phyloP scores from a whole-genome alignment of 2,113 vertebrate genomes.

The Todiramphus chloris region DNA sequence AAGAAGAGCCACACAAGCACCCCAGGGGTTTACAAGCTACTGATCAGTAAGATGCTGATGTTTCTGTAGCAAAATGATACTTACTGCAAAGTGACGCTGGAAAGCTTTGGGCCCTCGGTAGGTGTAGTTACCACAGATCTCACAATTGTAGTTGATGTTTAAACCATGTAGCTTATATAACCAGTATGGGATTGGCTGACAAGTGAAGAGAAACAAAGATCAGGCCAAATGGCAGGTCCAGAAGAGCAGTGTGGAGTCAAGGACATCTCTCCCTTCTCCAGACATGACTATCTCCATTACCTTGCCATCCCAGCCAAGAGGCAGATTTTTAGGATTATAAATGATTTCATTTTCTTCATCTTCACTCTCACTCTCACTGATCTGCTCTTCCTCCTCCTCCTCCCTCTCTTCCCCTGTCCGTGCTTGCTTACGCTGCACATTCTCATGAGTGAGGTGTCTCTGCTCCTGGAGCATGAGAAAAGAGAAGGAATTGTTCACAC shows the following conservation, averaged over 20 bases:
- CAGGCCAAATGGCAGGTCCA: background rate
- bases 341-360: conserved; percentile 99
- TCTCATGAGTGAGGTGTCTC: conserved; percentile 95
- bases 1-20: background rate
- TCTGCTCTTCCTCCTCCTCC: conserved; percentile 97
- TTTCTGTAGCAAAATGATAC: background rate
- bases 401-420: conserved; percentile 96
- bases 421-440: conserved; percentile 96
- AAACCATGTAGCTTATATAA: conserved; percentile 94
- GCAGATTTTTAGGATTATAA: conserved; percentile 98
- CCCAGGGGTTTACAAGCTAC: too few relatives aligned
- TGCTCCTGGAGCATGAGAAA: conserved; percentile 81
- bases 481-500: background rate
- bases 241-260: accelerated
- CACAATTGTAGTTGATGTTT: conserved; percentile 99
- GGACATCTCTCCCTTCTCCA: background rate
- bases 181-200: conserved; percentile 96
- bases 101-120: conserved; percentile 98
- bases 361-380: conserved; percentile 97
- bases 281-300: conserved; percentile 24
- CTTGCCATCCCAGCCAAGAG: conserved; percentile 98
- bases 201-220: background rate
- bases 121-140: conserved; percentile 98
- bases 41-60: accelerated
- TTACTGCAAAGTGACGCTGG: conserved; percentile 91